These are phyloP conservation scores for Coregonus sp. DNA, from an alignment of 2,797 vertebrate genomes.

Conservation along the genomic window DNA sequence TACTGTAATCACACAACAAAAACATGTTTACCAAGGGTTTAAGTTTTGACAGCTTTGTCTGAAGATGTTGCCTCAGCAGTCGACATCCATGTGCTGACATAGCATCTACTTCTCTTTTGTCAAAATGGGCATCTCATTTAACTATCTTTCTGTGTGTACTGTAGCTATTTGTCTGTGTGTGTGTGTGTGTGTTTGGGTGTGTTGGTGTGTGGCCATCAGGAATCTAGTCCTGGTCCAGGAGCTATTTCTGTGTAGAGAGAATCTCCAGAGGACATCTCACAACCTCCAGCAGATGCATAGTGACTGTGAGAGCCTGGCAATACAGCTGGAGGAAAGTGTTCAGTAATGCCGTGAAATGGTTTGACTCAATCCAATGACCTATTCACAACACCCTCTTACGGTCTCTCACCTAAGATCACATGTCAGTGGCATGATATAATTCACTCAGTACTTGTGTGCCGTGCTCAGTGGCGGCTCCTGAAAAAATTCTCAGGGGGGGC, in stretches of 20 bases:
- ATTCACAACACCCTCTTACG: neutral
- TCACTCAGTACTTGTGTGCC: neutral
- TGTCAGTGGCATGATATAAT: neutral
- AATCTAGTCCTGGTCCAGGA: constrained; percentile 70
- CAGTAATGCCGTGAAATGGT: constrained; percentile 73
- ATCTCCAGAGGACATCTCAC: constrained; percentile 45
- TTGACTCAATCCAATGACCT: constrained; percentile 6
- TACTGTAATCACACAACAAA: neutral
- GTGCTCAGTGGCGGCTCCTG: neutral
- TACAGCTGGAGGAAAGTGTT: constrained; percentile 65
- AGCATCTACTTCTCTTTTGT: neutral
- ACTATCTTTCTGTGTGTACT: neutral
- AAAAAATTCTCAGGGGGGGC: too few relatives aligned
- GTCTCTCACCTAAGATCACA: neutral
- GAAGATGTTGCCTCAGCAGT: neutral
- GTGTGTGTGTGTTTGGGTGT: neutral
- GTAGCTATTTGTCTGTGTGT: neutral
- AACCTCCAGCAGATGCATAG: constrained; percentile 67
- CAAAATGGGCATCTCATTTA: neutral
- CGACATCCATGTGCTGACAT: neutral
- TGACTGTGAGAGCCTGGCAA: constrained; percentile 63
- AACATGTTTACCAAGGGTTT: constrained; percentile 1
- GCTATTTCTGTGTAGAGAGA: constrained; percentile 65
- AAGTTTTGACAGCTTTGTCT: neutral
- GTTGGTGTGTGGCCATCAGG: constrained; percentile 34